Evolutionary conservation across 2,888 invertebrate genomes (phyloP).

Genomic region (Callimorpha dominula): DNA sequence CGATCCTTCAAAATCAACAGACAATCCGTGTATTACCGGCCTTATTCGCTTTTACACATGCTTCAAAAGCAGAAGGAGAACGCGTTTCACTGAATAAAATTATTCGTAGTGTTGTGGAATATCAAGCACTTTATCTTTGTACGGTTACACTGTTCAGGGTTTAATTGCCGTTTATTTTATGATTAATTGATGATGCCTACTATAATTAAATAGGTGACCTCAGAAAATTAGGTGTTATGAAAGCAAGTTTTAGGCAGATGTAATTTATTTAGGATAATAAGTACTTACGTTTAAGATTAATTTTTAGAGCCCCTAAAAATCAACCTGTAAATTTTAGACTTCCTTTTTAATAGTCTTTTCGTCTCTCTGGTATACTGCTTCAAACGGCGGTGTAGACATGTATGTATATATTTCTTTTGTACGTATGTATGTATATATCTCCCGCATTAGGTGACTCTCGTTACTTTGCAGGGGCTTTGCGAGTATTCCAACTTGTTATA

Average conservation of each 20-base stretch:
- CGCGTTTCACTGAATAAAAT: constrained; percentile 6
- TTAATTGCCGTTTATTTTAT: not conserved
- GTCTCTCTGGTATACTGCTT: too few relatives aligned
- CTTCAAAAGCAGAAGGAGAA: not conserved
- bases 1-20: not conserved
- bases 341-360: too few relatives aligned
- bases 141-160: not conserved
- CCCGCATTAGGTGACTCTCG: too few relatives aligned
- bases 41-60: constrained; percentile 2
- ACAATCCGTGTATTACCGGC: constrained; percentile 4
- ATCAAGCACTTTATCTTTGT: not conserved
- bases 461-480: too few relatives aligned
- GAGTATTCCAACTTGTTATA: too few relatives aligned
- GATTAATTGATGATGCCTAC: not conserved
- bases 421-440: too few relatives aligned
- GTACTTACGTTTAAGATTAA: too few relatives aligned
- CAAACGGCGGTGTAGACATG: too few relatives aligned
- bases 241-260: not conserved
- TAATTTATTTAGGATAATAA: too few relatives aligned
- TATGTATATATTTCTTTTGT: too few relatives aligned
- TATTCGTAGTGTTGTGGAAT: constrained; percentile 1
- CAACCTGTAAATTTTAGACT: too few relatives aligned
- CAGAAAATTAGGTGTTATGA: not conserved
- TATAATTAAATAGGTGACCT: not conserved
- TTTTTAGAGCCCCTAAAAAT: too few relatives aligned